Evolutionary conservation across 92 coral and sea anemone genomes (phyloP), one percentile per base, ranked within the genome.

Genomic region (Epizoanthus scotinus): DNA sequence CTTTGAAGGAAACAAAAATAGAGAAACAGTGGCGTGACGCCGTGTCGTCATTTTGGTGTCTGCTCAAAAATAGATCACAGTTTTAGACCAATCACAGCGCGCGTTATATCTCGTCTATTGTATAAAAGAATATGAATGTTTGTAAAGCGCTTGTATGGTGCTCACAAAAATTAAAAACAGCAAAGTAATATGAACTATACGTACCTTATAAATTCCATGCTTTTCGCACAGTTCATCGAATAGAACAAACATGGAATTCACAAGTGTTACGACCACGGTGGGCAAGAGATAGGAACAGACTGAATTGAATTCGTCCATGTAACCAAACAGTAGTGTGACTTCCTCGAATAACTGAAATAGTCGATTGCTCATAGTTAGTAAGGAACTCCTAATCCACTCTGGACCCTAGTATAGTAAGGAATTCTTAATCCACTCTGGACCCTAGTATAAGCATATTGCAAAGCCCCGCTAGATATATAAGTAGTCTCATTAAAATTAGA

Each of bases 251-350:
- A 87, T 92, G 52, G 78, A 77, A 79, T 92, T 88, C 2, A 92
- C 97, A 60, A 92, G 84, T 9, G 70, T 68, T 34, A 92, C 87
- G 14, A 85, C 91, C 53, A 84, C 91, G 84, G 91, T 89, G 19
- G 97, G 94, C 18, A 80, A 63, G 13, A 85, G 88, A 14, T 73
- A 82, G 36, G 97, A 71, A 61, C 97, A 92, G 26, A 92, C 86
- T 3, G 67, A 44, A 17, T 73, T 84, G 78, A 92, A 92, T 74
- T 89, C 93, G 61, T 92, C 94, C 82, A 92, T 31, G 72, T 92
- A 92, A 31, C 97, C 85, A 66, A 92, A 92, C 90, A 92, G 81
- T 17, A 92, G 71, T 8, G 97, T 92, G 15, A 85, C 97, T 36
- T 88, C 86, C n/a, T 92, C 97, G 79, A 92, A 92, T 66, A 72